Evolutionary conservation across 2,888 invertebrate species (phyloP), one percentile per base, ranked within the genome.

Genomic region (Suillia variegata): DNA sequence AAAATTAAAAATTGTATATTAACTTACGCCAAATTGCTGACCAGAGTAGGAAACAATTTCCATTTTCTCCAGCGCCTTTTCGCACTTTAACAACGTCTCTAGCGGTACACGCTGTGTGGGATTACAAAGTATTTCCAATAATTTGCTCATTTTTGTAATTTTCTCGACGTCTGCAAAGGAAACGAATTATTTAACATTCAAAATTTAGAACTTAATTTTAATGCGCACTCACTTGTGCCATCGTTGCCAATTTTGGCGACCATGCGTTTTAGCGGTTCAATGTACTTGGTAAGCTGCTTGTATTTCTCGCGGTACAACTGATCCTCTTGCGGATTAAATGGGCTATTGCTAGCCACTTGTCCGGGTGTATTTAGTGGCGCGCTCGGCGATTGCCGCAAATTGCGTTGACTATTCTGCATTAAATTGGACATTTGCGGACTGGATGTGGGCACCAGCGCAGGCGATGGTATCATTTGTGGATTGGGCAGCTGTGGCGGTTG

Each of bases 221-320:
- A n/a, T 22, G 13, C 22, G 1, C 12, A 65, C 67, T 66, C 20
- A 70, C 69, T 76, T 18, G 69, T 87, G 64, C 93, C 93, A 79
- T 94, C 94, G 77, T 89, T 92, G 75, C 92, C 91, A 84, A 92
- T 91, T 74, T 90, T 87, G 56, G 92, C 89, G 67, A 98, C 94
- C 92, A 96, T 95, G 63, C 93, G 87, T 50, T 93, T 86, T 21
- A 98, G 83, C 0, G 97, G 96, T 73, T 96, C 97, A 67, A 97
- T 94, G 78, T 95, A 98, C 82, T 94, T 95, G 70, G 93, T 93
- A 26, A 98, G 85, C 76, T 96, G 94, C 26, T 94, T 88, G 61
- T 96, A 92, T 82, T 97, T 98, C 76, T 97, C 97, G 56, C 94
- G 83, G 78, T 97, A 98, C 1, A 92, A 90, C 57, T 93, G 93